Conservation (phyloP, 2,888 invertebrate genomes). For the Tupiocoris notatus region DNA sequence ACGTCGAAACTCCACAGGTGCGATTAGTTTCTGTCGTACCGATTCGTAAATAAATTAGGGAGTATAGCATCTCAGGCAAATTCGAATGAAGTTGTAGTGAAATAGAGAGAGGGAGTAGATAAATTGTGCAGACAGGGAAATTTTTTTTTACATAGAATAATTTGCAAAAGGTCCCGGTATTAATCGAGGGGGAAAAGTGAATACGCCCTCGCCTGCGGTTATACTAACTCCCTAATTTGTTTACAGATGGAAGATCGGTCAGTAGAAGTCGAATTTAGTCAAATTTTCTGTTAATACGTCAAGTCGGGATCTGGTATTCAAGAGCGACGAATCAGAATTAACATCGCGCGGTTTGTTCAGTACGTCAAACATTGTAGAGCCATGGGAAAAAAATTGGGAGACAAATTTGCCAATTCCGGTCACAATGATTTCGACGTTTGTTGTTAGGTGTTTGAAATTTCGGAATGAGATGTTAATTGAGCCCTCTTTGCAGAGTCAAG, state of each 20-base stretch:
- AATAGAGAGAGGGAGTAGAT: too few species aligned
- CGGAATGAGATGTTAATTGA: too few species aligned
- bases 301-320: not conserved
- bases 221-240: not conserved
- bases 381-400: too few species aligned
- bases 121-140: too few species aligned
- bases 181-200: too few species aligned
- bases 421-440: too few species aligned
- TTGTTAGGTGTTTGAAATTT: too few species aligned
- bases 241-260: not conserved
- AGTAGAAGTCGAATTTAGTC: not conserved
- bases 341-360: not conserved
- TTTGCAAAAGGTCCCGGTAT: too few species aligned
- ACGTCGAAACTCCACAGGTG: slow-evolving; percentile 93
- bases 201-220: not conserved
- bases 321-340: not conserved
- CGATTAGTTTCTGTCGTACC: not conserved
- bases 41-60: not conserved
- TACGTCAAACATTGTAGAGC: not conserved
- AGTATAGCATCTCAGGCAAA: not conserved
- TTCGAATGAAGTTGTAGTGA: too few species aligned
- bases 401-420: too few species aligned
- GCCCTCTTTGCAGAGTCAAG: slow-evolving; percentile 71
- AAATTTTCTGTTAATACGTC: not conserved
- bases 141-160: too few species aligned